Evolutionary conservation across 2,888 invertebrate genomes (phyloP).

Genomic region (Cheilosia pagana): DNA sequence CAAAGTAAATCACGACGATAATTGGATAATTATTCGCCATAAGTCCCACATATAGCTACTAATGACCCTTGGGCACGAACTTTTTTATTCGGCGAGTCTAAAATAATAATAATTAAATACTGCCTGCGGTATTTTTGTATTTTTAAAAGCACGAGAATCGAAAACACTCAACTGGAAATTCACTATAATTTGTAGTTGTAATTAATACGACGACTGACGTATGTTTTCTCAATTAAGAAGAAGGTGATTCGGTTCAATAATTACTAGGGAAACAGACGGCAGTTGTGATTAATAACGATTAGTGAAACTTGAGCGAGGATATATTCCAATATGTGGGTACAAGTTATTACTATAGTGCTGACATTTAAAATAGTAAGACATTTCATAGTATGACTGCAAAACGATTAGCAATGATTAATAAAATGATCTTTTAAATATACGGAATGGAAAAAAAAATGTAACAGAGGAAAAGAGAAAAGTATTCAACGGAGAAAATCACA

Average conservation of each 20-base stretch:
- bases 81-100: not conserved
- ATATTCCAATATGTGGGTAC: no score
- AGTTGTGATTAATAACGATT: no score
- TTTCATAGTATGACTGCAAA: no score
- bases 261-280: not conserved
- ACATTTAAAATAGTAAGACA: no score
- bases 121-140: slow-evolving; percentile 16
- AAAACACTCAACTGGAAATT: slow-evolving; percentile 24
- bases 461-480: no score
- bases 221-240: slow-evolving; percentile 8
- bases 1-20: slow-evolving; percentile 52
- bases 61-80: slow-evolving; percentile 41
- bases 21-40: slow-evolving; percentile 54
- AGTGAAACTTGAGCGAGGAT: no score
- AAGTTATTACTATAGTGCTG: no score
- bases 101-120: not conserved
- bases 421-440: no score
- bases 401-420: no score
- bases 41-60: slow-evolving; percentile 38
- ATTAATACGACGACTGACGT: slow-evolving; percentile 1
- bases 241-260: not conserved
- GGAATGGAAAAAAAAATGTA: no score
- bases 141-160: slow-evolving; percentile 9
- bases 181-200: slow-evolving; percentile 34
- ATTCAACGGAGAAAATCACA: no score